A percentile compares a stretch with the other conserved stretches of the same genome.
These are phyloP conservation scores for Torymus tubicola DNA, from an alignment of 2,888 invertebrate species.

Conservation along the genomic window DNA sequence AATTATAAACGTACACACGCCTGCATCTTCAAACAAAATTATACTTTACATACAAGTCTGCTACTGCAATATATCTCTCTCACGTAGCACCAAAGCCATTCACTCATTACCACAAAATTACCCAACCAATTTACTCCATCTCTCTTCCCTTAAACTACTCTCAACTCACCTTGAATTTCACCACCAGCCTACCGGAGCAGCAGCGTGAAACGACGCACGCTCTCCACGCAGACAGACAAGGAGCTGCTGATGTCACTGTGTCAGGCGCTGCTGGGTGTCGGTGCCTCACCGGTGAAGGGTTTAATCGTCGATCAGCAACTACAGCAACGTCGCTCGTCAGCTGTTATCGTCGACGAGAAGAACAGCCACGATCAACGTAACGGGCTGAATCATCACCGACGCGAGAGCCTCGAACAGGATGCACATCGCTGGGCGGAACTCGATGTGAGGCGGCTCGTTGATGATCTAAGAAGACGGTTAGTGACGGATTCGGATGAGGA, in stretches of 20 bases:
- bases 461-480: conserved; percentile 50
- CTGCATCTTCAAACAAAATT: too few species aligned
- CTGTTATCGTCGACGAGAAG: too few species aligned
- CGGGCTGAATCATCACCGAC: too few species aligned
- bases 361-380: too few species aligned
- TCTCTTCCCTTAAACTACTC: too few species aligned
- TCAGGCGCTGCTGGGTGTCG: conserved; percentile 3
- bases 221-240: conserved; percentile 65
- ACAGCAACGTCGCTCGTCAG: background rate
- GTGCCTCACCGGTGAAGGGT: background rate
- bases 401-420: too few species aligned
- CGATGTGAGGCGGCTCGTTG: conserved; percentile 50
- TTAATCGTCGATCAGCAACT: background rate
- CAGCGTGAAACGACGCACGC: conserved; percentile 60
- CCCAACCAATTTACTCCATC: too few species aligned
- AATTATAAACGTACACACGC: too few species aligned
- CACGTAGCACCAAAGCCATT: too few species aligned
- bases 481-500: background rate
- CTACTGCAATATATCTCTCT: too few species aligned
- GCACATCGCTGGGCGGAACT: conserved; percentile 51
- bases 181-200: conserved; percentile 39
- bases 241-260: conserved; percentile 60
- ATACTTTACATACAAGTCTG: background rate
- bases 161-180: background rate
- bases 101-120: too few species aligned